Percentiles rank a stretch among this genome's conserved stretches.
Evolutionary conservation across 2,888 invertebrate species (phyloP).

Genomic region (Heterodera filipjevi): DNA sequence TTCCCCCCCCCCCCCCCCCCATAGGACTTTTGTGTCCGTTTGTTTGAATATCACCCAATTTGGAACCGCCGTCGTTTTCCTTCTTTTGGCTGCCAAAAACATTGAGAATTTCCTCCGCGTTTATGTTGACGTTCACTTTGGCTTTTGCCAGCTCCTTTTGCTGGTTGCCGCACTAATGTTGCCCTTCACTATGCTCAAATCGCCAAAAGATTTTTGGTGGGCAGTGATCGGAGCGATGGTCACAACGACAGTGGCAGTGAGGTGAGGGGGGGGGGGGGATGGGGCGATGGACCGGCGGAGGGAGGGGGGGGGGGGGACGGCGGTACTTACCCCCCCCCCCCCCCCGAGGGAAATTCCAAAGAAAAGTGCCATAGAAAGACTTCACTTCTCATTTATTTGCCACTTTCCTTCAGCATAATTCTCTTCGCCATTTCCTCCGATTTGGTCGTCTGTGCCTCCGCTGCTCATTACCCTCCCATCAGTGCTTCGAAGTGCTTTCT

Average conservation of each 20-base stretch:
- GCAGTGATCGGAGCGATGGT: constrained; percentile 59
- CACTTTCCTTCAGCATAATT: constrained; percentile 38
- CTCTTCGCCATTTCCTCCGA: constrained; percentile 50
- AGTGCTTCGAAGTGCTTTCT: constrained; percentile 44
- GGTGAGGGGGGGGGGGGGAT: not conserved
- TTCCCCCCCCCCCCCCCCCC: constrained; percentile 18
- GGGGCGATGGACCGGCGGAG: not conserved
- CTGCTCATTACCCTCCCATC: constrained; percentile 49
- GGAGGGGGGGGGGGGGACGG: not conserved
- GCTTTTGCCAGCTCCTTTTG: constrained; percentile 56
- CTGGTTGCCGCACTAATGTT: constrained; percentile 55
- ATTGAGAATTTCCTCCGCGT: constrained; percentile 53
- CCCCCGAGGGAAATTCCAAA: too few species aligned
- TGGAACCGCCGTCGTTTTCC: constrained; percentile 61
- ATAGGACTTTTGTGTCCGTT: constrained; percentile 51
- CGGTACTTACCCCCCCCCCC: too few species aligned
- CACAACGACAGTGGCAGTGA: constrained; percentile 54
- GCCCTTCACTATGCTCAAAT: constrained; percentile 60
- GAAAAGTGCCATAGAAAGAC: too few species aligned
- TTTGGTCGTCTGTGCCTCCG: constrained; percentile 42
- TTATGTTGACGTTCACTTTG: constrained; percentile 43
- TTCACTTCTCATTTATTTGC: not conserved
- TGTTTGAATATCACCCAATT: constrained; percentile 58
- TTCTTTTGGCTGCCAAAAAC: constrained; percentile 58
- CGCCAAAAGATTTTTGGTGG: constrained; percentile 62